Conservation (phyloP, 2,113 vertebrate species). For the Indicator maculatus region DNA sequence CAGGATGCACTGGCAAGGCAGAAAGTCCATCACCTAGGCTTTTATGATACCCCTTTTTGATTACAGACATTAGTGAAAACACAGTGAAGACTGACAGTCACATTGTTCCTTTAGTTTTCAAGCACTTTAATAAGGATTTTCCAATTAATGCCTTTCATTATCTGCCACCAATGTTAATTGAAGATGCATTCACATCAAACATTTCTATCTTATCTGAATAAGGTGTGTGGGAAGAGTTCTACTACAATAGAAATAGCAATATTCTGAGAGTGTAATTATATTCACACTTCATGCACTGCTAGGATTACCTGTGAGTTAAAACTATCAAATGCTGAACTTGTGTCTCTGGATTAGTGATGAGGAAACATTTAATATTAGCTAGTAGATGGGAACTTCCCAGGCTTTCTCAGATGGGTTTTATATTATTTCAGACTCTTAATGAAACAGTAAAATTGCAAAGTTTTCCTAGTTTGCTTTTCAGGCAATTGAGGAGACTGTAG, state of each 20-base stretch:
- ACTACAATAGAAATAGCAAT: constrained; percentile 70
- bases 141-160: constrained; percentile 77
- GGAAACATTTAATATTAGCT: background rate
- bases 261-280: constrained; percentile 73
- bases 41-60: background rate
- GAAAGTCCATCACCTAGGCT: background rate
- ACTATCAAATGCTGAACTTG: background rate
- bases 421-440: background rate
- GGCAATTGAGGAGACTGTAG: background rate
- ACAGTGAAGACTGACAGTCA: background rate
- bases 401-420: background rate
- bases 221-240: constrained; percentile 46
- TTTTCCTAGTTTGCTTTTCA: background rate
- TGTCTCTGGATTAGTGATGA: constrained; percentile 16
- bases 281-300: constrained; percentile 51
- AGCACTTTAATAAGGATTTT: constrained; percentile 78
- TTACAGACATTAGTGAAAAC: background rate
- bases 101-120: constrained; percentile 20
- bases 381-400: background rate
- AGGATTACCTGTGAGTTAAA: constrained; percentile 58
- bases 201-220: constrained; percentile 77
- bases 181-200: constrained; percentile 71
- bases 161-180: constrained; percentile 72
- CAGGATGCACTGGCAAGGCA: background rate
- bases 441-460: background rate